Conservation (phyloP, 2,888 invertebrate species). For the Tinea pellionella region DNA sequence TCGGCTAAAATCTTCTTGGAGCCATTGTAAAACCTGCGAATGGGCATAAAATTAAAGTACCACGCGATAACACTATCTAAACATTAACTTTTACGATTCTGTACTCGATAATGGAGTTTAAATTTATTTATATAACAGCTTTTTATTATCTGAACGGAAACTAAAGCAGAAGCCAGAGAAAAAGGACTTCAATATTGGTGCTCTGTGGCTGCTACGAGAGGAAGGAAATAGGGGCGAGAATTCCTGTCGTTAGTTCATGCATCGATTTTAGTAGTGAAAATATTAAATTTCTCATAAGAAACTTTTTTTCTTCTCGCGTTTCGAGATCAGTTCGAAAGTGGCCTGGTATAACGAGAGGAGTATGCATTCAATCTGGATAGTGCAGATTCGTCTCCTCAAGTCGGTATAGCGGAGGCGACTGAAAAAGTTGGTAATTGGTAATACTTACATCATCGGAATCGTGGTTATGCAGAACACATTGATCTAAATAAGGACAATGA, state of each 20-base stretch:
- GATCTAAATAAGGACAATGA: constrained; percentile 91
- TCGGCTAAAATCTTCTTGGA: constrained; percentile 88
- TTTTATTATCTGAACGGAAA: background rate
- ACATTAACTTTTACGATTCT: constrained; percentile 9
- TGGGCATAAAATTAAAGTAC: constrained; percentile 17
- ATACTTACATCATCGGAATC: constrained; percentile 72
- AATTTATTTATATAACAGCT: background rate
- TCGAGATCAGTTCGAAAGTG: no score
- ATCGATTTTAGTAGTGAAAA: background rate
- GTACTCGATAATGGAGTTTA: constrained; percentile 1
- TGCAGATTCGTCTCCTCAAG: no score
- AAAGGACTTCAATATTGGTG: background rate
- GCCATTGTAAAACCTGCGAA: constrained; percentile 83
- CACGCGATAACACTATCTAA: background rate
- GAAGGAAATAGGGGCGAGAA: background rate
- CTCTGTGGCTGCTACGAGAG: background rate
- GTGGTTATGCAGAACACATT: constrained; percentile 91
- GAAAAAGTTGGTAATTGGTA: no score
- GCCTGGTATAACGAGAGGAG: no score
- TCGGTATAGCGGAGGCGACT: no score
- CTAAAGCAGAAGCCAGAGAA: background rate
- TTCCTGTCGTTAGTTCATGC: background rate
- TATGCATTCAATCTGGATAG: no score
- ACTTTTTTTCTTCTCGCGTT: no score
- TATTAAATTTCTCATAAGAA: background rate